Evolutionary conservation across 37 sponge, comb jelly and placozoan genomes (phyloP), one percentile per base, ranked within the genome.

Genomic region (Cladorhizidae sp.): DNA sequence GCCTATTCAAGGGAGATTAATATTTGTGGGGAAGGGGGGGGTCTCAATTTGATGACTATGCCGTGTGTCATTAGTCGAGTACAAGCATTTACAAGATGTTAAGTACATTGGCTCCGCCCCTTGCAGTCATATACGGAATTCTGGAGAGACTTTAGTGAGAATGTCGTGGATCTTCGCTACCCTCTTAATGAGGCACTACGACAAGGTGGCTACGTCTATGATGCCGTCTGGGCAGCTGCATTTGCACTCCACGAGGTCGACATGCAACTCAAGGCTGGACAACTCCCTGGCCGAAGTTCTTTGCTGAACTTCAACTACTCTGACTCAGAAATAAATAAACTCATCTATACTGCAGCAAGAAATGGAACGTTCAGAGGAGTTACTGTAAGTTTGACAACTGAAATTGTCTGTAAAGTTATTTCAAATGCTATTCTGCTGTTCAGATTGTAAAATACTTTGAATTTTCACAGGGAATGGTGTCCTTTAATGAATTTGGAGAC

Each of bases 191-290:
- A 87, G 28, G 70, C 75, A 20, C 37, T 87, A 17, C 1, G 81
- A 1, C 75, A 80, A 35, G 75, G 54, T 28, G 57, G 70, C 0
- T 87, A 72, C 31, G 72, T 57, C 21, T 81, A 81, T 51, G 88
- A 87, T 76, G 82, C 88, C 1, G 82, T 87, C 29, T 87, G 88
- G 88, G 0, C 57, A 41, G 82, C 82, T 40, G 88, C 88, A 8
- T 45, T 77, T 31, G 81, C 75, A 45, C 77, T 87, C 33, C 55
- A 87, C 54, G 68, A 41, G 9, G 50, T 70, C 2, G 40, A 74
- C 21, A 28, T 31, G 28, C 57, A 21, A 25, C 55, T 87, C 72
- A 31, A 33, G 21, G 36, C 32, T 45, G 76, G 69, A 25, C 51
- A 59, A 25, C 49, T 78, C 6, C 31, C 20, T 22, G 51, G 64